Percentiles rank a stretch among this genome's conserved stretches.
Conservation (phyloP, 2,113 vertebrate species). For the Marcusenius ussheri region DNA sequence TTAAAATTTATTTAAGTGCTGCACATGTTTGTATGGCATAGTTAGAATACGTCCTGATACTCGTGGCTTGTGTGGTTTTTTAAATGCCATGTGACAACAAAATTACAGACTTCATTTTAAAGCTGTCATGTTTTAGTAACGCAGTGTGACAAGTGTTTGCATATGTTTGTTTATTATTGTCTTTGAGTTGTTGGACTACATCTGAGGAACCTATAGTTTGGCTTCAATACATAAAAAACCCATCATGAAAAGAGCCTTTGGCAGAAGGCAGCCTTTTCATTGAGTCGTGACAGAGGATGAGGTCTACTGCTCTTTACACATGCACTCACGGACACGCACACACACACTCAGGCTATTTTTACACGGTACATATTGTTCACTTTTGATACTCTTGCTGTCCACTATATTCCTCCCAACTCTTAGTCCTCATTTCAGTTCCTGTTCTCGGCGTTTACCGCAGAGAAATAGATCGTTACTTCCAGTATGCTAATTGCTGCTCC, state of each 20-base stretch:
- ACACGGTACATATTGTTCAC: conserved; percentile 1
- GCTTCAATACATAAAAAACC: neutral
- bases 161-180: neutral
- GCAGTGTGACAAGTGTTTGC: neutral
- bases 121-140: neutral
- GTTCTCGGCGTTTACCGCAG: neutral
- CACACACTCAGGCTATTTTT: conserved; percentile 13
- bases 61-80: neutral
- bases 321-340: neutral
- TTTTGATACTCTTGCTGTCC: neutral
- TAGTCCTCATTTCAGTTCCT: neutral
- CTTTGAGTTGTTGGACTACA: neutral
- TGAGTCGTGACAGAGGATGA: conserved; percentile 22
- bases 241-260: conserved; percentile 3
- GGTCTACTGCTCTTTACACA: neutral
- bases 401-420: neutral
- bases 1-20: neutral
- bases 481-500: conserved; percentile 8
- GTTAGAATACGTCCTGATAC: neutral
- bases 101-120: neutral
- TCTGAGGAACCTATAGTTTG: neutral
- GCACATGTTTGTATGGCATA: neutral
- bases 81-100: neutral
- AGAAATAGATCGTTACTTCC: neutral
- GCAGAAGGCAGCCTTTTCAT: conserved; percentile 7